Percentiles rank a stretch among this genome's conserved stretches.
phyloP scores from a whole-genome alignment of 2,797 vertebrate genomes.

The Spinus olivaceus region DNA sequence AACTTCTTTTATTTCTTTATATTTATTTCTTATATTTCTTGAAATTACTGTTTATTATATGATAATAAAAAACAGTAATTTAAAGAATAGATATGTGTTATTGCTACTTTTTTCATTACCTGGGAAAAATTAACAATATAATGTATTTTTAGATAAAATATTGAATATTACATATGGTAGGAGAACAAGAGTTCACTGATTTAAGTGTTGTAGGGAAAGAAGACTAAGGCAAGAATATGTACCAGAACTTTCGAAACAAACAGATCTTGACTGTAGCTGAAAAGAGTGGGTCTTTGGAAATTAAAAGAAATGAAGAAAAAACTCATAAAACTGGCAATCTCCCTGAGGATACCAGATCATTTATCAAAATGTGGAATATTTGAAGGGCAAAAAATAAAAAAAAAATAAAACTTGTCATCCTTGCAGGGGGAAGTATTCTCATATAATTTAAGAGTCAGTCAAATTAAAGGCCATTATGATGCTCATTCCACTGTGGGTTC shows the following conservation, averaged over 20 bases:
- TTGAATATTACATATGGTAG: not conserved
- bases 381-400: not conserved
- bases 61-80: not conserved
- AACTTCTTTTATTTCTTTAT: no score
- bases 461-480: not conserved
- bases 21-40: no score
- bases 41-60: no score
- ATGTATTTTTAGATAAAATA: not conserved
- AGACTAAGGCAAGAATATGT: not conserved
- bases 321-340: not conserved
- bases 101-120: not conserved
- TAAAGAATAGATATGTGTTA: not conserved
- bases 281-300: not conserved
- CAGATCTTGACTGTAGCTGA: not conserved
- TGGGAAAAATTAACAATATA: not conserved
- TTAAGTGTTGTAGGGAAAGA: not conserved
- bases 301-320: not conserved
- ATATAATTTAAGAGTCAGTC: not conserved
- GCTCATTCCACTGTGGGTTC: not conserved
- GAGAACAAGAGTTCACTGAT: not conserved
- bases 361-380: not conserved
- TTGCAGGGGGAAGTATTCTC: not conserved
- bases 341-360: not conserved
- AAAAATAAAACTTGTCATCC: not conserved
- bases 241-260: not conserved